Base-by-base conservation (phyloP, 2,797 vertebrate genomes). In the Megaceryle alcyon region DNA sequence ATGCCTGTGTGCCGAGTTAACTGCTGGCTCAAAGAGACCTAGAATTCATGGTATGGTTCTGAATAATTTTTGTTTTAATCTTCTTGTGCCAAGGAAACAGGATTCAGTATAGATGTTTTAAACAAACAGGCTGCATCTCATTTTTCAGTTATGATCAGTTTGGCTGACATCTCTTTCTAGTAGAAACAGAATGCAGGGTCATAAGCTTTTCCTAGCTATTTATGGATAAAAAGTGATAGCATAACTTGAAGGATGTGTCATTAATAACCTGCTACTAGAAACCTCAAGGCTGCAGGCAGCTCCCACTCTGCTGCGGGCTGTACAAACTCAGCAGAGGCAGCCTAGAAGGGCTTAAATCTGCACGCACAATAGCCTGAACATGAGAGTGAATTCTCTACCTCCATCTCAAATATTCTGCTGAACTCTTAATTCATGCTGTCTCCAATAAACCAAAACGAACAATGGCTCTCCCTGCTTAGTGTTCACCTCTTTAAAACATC, bases 401-500 rank as follows among this genome's bases (percentile, higher is more conserved):
- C 77, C 59, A 56, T 54, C 73, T 82, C 84, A 86, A 44, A 92
- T 79, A 81, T 86, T 88, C 86, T 86, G 57, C 61, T 94, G 82
- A 81, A 77, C 78, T 88, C 89, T 60, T 82, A 94, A 80, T 86
- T 96, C 91, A 94, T 0, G 1, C 87, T 94, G 63, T 70, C 66
- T 95, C 73, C 29, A 92, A 80, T 68, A 94, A 94, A 60, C 31
- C 56, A 71, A 89, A 90, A 87, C 35, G 83, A 96, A 94, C 96
- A 96, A 90, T 88, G 63, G 49, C 43, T 86, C 66, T 95, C 69
- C 49, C 68, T 88, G 54, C 86, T 69, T 84, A 61, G 56, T 78
- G 59, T 70, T 94, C 92, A 84, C 65, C 66, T 85, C 92, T 96
- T 94, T 91, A 84, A 92, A 96, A 90, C 61, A 95, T 26, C 83